phyloP scores from a whole-genome alignment of 2,113 vertebrate genomes.

The Columbina picui region DNA sequence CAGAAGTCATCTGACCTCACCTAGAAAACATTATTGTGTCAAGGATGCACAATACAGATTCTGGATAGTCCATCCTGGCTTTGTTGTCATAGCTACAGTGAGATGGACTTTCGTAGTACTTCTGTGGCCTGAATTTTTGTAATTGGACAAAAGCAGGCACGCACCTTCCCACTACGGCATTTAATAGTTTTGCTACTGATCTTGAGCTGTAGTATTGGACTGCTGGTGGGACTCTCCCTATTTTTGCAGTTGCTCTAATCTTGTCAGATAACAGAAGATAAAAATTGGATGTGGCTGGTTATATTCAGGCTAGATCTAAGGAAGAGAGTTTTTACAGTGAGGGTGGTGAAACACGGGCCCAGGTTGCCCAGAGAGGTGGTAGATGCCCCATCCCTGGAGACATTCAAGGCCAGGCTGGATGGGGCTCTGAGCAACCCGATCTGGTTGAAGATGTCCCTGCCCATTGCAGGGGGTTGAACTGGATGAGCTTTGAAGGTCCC shows the following conservation, averaged over 20 bases:
- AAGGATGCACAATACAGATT: not conserved
- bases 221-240: not conserved
- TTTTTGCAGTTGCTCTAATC: not conserved
- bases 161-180: not conserved
- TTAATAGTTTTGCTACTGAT: not conserved
- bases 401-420: no score
- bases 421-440: no score
- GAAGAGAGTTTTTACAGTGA: no score
- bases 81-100: not conserved
- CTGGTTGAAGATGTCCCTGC: no score
- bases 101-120: not conserved
- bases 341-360: no score
- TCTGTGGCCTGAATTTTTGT: not conserved
- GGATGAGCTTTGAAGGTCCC: no score
- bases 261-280: not conserved
- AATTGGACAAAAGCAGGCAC: not conserved
- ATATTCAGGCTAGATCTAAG: no score
- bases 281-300: no score
- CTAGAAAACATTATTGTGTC: not conserved
- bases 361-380: no score
- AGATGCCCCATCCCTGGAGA: no score
- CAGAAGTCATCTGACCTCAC: not conserved
- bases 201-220: not conserved
- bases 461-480: no score
- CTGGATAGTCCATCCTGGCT: not conserved